Conservation (phyloP, 2,113 vertebrate species). For the Otis tarda region DNA sequence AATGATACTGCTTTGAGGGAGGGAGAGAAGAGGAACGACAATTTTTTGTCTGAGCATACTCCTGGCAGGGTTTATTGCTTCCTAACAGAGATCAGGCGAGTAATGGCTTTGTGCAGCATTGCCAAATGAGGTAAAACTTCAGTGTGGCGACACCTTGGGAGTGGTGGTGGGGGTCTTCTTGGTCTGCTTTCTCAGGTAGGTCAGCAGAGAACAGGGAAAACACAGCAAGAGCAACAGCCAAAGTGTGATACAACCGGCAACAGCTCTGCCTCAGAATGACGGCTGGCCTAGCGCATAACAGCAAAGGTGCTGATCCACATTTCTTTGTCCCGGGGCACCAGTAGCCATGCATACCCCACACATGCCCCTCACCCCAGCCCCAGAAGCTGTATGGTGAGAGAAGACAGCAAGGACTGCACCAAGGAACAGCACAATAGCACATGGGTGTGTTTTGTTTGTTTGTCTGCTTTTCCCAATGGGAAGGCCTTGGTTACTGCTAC, state of each 20-base stretch:
- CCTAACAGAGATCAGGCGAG: background rate
- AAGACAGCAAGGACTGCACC: background rate
- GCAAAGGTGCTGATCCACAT: background rate
- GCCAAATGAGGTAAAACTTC: background rate
- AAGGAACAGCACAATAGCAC: fast-evolving
- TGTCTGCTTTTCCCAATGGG: background rate
- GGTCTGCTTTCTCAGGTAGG: fast-evolving
- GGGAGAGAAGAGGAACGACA: background rate
- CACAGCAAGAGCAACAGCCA: background rate
- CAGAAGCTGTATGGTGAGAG: background rate
- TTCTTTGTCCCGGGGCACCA: background rate
- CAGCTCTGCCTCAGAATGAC: background rate
- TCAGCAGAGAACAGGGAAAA: background rate
- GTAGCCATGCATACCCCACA: background rate
- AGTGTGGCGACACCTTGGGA: background rate
- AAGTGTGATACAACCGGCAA: fast-evolving
- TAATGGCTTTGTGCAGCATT: fast-evolving
- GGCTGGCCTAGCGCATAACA: background rate
- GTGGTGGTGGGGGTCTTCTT: background rate
- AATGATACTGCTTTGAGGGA: background rate
- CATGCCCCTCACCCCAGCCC: background rate
- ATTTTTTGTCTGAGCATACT: background rate
- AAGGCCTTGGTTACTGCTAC: background rate
- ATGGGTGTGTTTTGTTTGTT: background rate
- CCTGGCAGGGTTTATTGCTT: background rate